Evolutionary conservation across 2,888 invertebrate species (phyloP), one percentile per base, ranked within the genome.

Genomic region (Drosophila mercatorum): DNA sequence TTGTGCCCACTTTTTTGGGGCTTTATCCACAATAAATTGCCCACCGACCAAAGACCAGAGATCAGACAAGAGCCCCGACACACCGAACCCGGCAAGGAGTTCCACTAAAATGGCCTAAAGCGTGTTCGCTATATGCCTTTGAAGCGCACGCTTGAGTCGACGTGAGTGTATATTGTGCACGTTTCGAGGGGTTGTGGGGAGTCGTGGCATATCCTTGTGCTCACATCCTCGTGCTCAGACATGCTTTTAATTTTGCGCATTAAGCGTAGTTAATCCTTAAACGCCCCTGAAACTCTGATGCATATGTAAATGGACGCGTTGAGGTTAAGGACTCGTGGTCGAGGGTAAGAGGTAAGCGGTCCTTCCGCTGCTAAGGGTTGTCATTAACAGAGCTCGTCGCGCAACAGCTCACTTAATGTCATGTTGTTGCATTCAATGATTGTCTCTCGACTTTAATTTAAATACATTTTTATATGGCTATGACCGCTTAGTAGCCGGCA

Each of bases 181-280:
- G 36, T 7, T 55, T 17, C 22, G 71, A 68, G 68, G 68, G 46
- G 62, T 46, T 22, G 58, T 59, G 65, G 58, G 59, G 46, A 59
- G 72, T 14, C 70, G 78, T 68, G 46, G 60, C 60, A 61, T 63
- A 70, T 65, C 46, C 66, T 70, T 40, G 31, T 43, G 56, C 58
- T 66, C 57, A 56, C 10, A 53, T 49, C 26, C 65, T 59, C 47
- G 65, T 60, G 78, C 58, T 75, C 72, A 68, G 71, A 72, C 80
- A 80, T 81, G 86, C 75, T 81, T 85, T 85, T 88, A 85, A 85
- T 88, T 88, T 85, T 83, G 80, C 81, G 83, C 86, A 88, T 88
- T 85, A 85, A 85, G 81, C 81, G 85, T 83, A 80, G 86, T 83
- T 88, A 85, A 85, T 81, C 88, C 88, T 72, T 70, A 68, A 76